Base-by-base conservation (phyloP, 2,888 invertebrate genomes). In the Saturnia japonica region DNA sequence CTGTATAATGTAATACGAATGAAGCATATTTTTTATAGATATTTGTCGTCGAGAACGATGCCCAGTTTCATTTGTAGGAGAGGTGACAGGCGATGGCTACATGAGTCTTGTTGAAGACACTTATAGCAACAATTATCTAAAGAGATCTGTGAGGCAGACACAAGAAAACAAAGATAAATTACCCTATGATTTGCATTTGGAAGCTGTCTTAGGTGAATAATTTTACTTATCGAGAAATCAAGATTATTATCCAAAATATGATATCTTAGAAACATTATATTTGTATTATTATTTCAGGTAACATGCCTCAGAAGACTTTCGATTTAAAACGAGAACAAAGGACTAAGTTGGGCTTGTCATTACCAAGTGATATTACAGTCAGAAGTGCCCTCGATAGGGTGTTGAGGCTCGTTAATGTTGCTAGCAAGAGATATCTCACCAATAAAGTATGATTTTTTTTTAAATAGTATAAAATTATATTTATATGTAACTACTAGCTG, bases 381-480 rank as follows among this genome's bases (percentile, higher is more conserved):
- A 91, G 93, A 72, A 95, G 95, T 71, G 97, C 97, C 0, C 90
- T 99, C 12, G 94, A 97, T 71, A 94, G 96, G 75, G 99, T 99
- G 0, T 90, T 99, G 66, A 95, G 97, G 76, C 95, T 99, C 34
- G 98, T 99, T 0, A 96, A 98, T 1, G 99, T 99, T 8, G 97
- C 97, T 67, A 99, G 99, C 88, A 99, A 99, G 89, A 95, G 99
- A 78, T 99, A 98, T 86, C 95, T 99, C 62, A 99, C 99, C 0
- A 99, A 97, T 84, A 99, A 99, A 95, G 99, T 94, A 80, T 62
- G 70, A 25, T 68, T 67, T 1, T 64, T n/a, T n/a, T n/a, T 34
- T 34, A 34, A 34, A 34, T 34, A 4, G 34, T 34, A 34, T 34
- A n/a, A n/a, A n/a, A n/a, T n/a, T n/a, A n/a, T n/a, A n/a, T n/a